These are phyloP conservation scores for Hypothenemus hampei DNA, from an alignment of 1,140 invertebrate species.

Conservation along the genomic window DNA sequence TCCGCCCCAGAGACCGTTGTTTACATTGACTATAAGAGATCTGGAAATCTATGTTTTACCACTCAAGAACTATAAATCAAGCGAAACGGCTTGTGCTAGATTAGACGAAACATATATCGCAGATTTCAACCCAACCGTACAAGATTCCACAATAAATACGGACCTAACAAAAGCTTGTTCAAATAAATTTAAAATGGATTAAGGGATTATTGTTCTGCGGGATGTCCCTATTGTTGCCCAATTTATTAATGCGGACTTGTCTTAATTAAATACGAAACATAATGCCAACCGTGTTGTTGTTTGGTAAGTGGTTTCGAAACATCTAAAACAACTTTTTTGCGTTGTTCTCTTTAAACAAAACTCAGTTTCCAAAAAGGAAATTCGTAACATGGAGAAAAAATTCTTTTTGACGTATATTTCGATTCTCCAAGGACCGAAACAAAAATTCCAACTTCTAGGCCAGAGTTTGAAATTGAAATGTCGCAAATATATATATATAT, in stretches of 20 bases:
- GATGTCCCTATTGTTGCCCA: constrained; percentile 1
- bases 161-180: constrained; percentile 8
- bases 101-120: constrained; percentile 14
- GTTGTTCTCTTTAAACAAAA: not conserved
- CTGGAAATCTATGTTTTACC: constrained; percentile 12
- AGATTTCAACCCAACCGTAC: constrained; percentile 10
- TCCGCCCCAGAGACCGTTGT: constrained; percentile 8
- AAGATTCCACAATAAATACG: constrained; percentile 11
- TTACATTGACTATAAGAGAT: constrained; percentile 13
- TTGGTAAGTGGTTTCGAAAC: not conserved
- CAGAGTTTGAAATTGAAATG: not conserved
- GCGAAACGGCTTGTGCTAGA: constrained; percentile 9
- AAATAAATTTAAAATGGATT: constrained; percentile 19
- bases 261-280: constrained; percentile 8
- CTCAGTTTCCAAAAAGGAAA: not conserved
- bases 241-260: constrained; percentile 5
- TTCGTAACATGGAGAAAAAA: not conserved
- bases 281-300: not conserved
- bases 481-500: not conserved
- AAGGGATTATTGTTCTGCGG: constrained; percentile 7
- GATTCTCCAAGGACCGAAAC: not conserved
- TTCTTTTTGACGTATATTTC: too few species aligned
- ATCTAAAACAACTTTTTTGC: not conserved
- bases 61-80: constrained; percentile 3
- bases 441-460: not conserved